phyloP scores from a whole-genome alignment of 2,888 invertebrate genomes.

The Ischnus inquisitorius region DNA sequence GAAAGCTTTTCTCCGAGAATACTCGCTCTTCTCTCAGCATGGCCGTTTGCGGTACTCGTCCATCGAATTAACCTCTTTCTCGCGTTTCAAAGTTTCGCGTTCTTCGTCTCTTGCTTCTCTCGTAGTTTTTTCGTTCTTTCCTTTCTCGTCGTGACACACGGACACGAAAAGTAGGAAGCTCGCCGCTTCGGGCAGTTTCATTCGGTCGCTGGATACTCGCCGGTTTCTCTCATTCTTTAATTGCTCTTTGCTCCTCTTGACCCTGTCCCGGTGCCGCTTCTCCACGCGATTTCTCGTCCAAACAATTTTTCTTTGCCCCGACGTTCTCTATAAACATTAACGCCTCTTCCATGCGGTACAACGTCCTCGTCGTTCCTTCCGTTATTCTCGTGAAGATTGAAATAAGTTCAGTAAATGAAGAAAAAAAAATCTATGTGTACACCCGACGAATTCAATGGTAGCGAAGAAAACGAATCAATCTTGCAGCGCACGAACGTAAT shows the following conservation, averaged over 20 bases:
- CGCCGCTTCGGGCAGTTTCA: conserved; percentile 12
- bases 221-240: background rate
- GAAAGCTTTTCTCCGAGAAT: background rate
- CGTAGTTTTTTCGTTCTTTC: conserved; percentile 12
- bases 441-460: background rate
- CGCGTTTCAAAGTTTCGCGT: conserved; percentile 42
- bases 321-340: conserved; percentile 16
- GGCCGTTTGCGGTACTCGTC: conserved; percentile 14
- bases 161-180: background rate
- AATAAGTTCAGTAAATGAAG: conserved; percentile 14
- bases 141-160: background rate
- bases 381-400: conserved; percentile 53
- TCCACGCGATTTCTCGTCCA: conserved; percentile 60
- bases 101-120: conserved; percentile 36
- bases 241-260: background rate
- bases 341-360: conserved; percentile 5
- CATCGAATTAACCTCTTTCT: conserved; percentile 34
- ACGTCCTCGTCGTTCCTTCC: background rate
- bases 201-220: background rate
- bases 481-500: conserved; percentile 18
- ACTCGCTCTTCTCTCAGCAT: conserved; percentile 34
- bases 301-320: conserved; percentile 65
- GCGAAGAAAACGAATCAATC: conserved; percentile 29
- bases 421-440: background rate
- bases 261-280: background rate